phyloP scores from a whole-genome alignment of 2,113 vertebrate genomes.

The Hylia prasina region DNA sequence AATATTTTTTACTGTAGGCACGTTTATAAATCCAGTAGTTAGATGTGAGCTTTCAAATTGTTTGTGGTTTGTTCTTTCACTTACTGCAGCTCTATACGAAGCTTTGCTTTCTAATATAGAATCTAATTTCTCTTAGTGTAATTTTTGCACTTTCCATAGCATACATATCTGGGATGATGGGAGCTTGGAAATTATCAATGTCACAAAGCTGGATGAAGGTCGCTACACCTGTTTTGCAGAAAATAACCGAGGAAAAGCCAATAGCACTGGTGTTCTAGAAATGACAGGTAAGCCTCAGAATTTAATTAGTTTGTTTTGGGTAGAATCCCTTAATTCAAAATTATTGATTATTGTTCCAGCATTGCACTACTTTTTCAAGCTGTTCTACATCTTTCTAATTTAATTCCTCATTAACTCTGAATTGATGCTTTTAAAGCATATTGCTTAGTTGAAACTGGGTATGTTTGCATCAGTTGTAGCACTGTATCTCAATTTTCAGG shows the following conservation, averaged over 20 bases:
- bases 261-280: constrained; percentile 85
- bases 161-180: constrained; percentile 91
- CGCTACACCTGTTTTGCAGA: constrained; percentile 93
- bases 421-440: neutral
- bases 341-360: neutral
- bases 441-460: neutral
- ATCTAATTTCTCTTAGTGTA: neutral
- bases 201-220: constrained; percentile 87
- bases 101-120: neutral
- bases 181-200: constrained; percentile 91
- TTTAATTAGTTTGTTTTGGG: neutral
- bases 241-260: constrained; percentile 91
- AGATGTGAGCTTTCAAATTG: neutral
- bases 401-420: neutral
- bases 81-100: neutral
- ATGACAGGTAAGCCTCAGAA: constrained; percentile 80
- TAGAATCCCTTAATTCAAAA: neutral
- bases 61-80: neutral
- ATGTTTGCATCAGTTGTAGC: neutral
- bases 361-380: neutral
- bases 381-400: neutral
- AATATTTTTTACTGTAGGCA: neutral
- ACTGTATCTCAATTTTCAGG: neutral
- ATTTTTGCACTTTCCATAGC: constrained; percentile 65
- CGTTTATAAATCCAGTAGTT: neutral